Percentiles rank a stretch among this genome's conserved stretches.
phyloP scores from a whole-genome alignment of 1,140 invertebrate genomes.

The Notospermus geniculatus region DNA sequence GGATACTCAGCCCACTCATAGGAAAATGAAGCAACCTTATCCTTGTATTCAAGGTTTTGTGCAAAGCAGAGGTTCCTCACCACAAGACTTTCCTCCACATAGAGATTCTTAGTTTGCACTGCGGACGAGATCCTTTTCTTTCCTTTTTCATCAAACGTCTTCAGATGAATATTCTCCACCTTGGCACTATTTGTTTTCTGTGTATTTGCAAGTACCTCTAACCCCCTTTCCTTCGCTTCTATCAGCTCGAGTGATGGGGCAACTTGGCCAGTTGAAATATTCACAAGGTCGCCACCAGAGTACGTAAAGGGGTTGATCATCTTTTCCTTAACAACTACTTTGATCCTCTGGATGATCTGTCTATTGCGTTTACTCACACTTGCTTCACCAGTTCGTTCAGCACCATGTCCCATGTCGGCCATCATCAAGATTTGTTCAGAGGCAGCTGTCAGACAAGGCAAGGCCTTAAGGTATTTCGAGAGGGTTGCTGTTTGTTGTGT shows the following conservation, averaged over 20 bases:
- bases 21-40: not conserved
- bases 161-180: too few relatives aligned
- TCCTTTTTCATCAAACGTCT: too few relatives aligned
- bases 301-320: conserved; percentile 9
- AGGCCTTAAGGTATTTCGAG: not conserved
- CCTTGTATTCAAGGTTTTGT: not conserved
- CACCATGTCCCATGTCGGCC: not conserved
- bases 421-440: not conserved
- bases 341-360: not conserved
- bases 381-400: not conserved
- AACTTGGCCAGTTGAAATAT: conserved; percentile 1
- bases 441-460: not conserved
- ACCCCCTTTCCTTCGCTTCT: not conserved
- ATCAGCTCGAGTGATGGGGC: not conserved
- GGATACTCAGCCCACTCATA: conserved; percentile 3
- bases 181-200: too few relatives aligned
- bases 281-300: not conserved
- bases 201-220: not conserved
- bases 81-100: not conserved
- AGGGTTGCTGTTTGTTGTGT: not conserved
- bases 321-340: not conserved
- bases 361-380: not conserved
- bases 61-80: too few relatives aligned
- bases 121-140: not conserved
- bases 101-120: not conserved